Evolutionary conservation across 2,113 vertebrate species (phyloP).

Genomic region (Aphelocoma coerulescens): DNA sequence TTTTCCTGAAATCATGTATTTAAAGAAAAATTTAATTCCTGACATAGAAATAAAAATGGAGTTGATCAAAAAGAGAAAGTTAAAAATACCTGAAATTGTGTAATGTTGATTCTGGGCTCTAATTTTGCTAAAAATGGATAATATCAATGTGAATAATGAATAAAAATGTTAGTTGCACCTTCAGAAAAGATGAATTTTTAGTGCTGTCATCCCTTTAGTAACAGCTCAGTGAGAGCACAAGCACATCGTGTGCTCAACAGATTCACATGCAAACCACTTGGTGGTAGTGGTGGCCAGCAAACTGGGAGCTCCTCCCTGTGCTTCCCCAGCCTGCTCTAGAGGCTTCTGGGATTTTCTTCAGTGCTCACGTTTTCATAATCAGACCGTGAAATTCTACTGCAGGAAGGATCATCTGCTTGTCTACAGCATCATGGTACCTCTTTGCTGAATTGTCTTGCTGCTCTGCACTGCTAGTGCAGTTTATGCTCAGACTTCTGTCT

Average conservation of each 20-base stretch:
- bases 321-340: neutral
- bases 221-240: neutral
- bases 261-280: conserved; percentile 6
- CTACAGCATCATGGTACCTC: neutral
- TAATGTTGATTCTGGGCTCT: neutral
- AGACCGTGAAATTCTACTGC: neutral
- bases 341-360: neutral
- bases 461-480: neutral
- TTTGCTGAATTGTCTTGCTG: neutral
- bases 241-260: neutral
- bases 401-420: neutral
- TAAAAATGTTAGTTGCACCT: neutral
- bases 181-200: neutral
- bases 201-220: neutral
- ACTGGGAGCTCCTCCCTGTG: neutral
- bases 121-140: neutral
- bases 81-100: neutral
- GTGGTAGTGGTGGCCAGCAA: conserved; percentile 26
- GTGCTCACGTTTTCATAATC: fast-evolving
- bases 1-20: neutral
- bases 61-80: neutral
- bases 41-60: neutral
- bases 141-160: neutral
- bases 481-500: neutral
- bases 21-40: neutral